Percentiles rank a stretch among this genome's conserved stretches.
Conservation (phyloP, 2,888 invertebrate species). For the Hypomecis atomaria region DNA sequence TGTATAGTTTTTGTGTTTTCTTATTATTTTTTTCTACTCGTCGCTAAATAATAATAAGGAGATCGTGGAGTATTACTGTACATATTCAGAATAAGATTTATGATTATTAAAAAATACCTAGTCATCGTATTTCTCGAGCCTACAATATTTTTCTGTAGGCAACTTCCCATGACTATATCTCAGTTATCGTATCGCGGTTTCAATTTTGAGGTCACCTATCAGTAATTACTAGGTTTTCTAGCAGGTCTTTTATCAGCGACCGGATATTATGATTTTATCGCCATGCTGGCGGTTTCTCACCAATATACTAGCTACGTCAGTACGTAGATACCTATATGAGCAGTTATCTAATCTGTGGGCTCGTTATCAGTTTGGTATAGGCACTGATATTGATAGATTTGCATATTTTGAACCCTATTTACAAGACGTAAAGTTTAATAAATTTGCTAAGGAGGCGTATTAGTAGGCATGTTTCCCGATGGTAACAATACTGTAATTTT, state of each 20-base stretch:
- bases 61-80: too few relatives aligned
- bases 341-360: conserved; percentile 27
- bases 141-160: neutral
- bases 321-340: conserved; percentile 5
- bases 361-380: conserved; percentile 19
- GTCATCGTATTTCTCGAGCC: too few relatives aligned
- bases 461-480: conserved; percentile 2
- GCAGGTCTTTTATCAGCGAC: conserved; percentile 37
- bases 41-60: too few relatives aligned
- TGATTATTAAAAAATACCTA: too few relatives aligned
- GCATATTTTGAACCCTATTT: conserved; percentile 13
- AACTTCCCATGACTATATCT: neutral
- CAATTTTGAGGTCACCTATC: conserved; percentile 20
- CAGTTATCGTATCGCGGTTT: conserved; percentile 33
- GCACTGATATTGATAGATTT: neutral
- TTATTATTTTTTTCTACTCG: too few relatives aligned
- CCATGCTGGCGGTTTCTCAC: conserved; percentile 21
- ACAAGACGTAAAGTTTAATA: neutral
- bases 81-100: too few relatives aligned
- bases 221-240: conserved; percentile 19
- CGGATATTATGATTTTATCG: conserved; percentile 43
- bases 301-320: conserved; percentile 16
- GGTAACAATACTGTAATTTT: neutral
- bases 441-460: neutral
- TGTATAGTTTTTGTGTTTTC: too few relatives aligned